These are phyloP conservation scores for Crossocerus cetratus DNA, from an alignment of 2,888 invertebrate genomes.

Conservation along the genomic window DNA sequence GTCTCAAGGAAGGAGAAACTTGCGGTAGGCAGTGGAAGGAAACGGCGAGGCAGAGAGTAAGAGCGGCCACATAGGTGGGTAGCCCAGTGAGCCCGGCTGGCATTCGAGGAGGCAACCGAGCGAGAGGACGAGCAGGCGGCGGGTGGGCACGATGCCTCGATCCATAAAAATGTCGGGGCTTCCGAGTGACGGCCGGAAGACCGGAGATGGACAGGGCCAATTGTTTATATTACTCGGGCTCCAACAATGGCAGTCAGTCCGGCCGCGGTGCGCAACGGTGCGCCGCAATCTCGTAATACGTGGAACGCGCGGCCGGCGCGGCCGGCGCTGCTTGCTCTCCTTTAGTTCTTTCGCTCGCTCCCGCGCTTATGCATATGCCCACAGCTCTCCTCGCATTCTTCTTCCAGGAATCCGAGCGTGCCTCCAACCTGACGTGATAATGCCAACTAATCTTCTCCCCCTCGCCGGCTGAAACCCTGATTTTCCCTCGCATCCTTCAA, in stretches of 20 bases:
- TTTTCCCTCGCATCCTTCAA: slow-evolving; percentile 48
- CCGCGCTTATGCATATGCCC: slow-evolving; percentile 49
- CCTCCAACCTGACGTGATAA: slow-evolving; percentile 59
- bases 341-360: not conserved
- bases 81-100: slow-evolving; percentile 11
- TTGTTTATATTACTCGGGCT: slow-evolving; percentile 75
- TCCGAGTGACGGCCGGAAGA: slow-evolving; percentile 76
- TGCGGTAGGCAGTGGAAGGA: slow-evolving; percentile 18
- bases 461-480: slow-evolving; percentile 59
- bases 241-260: slow-evolving; percentile 70
- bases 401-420: slow-evolving; percentile 73
- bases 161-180: slow-evolving; percentile 75
- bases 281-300: slow-evolving; percentile 44
- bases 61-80: slow-evolving; percentile 1
- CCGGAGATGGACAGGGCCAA: slow-evolving; percentile 75
- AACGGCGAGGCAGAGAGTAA: slow-evolving; percentile 5
- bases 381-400: slow-evolving; percentile 59
- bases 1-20: slow-evolving; percentile 53
- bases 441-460: slow-evolving; percentile 64
- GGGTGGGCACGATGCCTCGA: slow-evolving; percentile 65
- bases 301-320: slow-evolving; percentile 18
- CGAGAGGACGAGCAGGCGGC: slow-evolving; percentile 17
- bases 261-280: slow-evolving; percentile 56
- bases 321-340: not conserved
- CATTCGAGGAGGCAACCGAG: slow-evolving; percentile 4